phyloP scores from a whole-genome alignment of 2,888 invertebrate species.

The Andrena fulva region DNA sequence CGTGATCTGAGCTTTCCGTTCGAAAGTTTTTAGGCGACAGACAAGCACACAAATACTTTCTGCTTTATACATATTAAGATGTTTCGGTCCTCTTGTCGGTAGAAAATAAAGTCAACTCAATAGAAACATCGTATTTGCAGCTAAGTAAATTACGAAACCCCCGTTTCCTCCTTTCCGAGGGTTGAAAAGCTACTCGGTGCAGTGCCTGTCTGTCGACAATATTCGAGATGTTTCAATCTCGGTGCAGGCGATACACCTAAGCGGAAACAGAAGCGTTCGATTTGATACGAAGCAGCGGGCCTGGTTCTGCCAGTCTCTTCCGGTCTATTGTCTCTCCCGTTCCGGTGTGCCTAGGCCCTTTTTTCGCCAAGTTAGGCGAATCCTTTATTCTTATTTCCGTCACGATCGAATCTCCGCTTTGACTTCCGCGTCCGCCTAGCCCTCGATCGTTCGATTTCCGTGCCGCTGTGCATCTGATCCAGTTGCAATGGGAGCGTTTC shows the following conservation, averaged over 20 bases:
- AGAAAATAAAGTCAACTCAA: too few species aligned
- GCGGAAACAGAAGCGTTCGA: slow-evolving; percentile 7
- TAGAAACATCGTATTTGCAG: neutral
- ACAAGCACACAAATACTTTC: too few species aligned
- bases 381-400: slow-evolving; percentile 58
- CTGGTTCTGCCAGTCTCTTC: slow-evolving; percentile 27
- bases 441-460: slow-evolving; percentile 38
- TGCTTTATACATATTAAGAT: too few species aligned
- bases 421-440: slow-evolving; percentile 32
- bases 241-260: neutral
- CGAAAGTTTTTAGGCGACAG: too few species aligned
- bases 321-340: slow-evolving; percentile 45
- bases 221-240: neutral
- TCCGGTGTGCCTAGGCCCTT: slow-evolving; percentile 44
- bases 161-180: too few species aligned
- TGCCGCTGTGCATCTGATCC: neutral
- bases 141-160: neutral
- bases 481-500: neutral
- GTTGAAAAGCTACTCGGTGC: too few species aligned
- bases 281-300: neutral
- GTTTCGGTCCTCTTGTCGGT: too few species aligned
- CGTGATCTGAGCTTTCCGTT: too few species aligned
- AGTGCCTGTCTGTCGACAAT: neutral
- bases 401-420: slow-evolving; percentile 38
- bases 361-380: slow-evolving; percentile 47